Percentiles rank a stretch among this genome's conserved stretches.
These are phyloP conservation scores for Carassius gibelio DNA, from an alignment of 2,113 vertebrate genomes.

Conservation along the genomic window DNA sequence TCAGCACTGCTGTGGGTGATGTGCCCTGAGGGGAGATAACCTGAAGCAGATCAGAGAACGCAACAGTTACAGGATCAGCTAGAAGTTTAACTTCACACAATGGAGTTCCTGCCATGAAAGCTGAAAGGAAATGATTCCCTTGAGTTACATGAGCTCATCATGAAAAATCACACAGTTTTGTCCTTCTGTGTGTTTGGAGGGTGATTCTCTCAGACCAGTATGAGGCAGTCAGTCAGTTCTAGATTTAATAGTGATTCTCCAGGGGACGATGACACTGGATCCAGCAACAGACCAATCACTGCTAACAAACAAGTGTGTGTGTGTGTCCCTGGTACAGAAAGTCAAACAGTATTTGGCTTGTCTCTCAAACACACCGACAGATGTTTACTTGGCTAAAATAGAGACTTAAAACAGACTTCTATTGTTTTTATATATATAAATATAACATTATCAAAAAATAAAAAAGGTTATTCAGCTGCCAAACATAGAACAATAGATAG, in stretches of 20 bases:
- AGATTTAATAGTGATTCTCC: conserved; percentile 8
- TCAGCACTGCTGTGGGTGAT: background rate
- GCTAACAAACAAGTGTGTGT: background rate
- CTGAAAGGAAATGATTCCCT: conserved; percentile 21
- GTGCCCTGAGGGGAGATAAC: conserved; percentile 19
- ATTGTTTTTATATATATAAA: background rate
- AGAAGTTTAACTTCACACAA: background rate
- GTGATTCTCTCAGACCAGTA: background rate
- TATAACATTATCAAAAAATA: background rate
- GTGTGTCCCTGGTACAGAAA: background rate
- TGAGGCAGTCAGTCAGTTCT: background rate
- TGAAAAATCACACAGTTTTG: background rate
- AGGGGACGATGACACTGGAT: background rate
- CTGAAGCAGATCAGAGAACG: conserved; percentile 7
- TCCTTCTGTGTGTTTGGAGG: background rate
- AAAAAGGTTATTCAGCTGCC: background rate
- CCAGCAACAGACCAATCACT: background rate
- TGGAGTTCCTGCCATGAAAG: background rate
- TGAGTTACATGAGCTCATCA: conserved; percentile 44
- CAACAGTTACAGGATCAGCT: background rate
- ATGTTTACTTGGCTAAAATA: background rate
- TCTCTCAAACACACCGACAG: background rate
- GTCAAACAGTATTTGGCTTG: background rate
- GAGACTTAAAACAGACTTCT: background rate
- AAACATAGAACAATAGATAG: background rate